Percentiles rank a stretch among this genome's conserved stretches.
These are phyloP conservation scores for Patella ulyssiponensis DNA, from an alignment of 2,888 invertebrate genomes.

Conservation along the genomic window DNA sequence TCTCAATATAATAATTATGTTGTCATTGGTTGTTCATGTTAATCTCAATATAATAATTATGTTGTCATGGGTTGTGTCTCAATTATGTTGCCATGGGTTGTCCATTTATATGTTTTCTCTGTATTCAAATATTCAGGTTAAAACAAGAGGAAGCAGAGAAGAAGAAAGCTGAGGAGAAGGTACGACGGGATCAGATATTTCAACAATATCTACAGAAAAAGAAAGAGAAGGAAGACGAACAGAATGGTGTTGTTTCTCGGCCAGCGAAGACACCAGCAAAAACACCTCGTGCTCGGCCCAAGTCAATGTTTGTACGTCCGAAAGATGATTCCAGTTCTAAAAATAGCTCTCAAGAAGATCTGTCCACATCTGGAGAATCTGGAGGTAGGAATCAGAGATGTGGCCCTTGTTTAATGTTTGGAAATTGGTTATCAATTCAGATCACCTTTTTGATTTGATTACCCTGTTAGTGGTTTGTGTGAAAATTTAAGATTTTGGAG, in stretches of 20 bases:
- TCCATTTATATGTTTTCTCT: not conserved
- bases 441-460: too few species aligned
- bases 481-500: too few species aligned
- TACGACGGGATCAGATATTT: conserved; percentile 88
- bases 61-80: not conserved
- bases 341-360: conserved; percentile 59
- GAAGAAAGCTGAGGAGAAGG: conserved; percentile 86
- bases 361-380: conserved; percentile 38
- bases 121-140: conserved; percentile 70
- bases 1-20: too few species aligned
- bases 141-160: conserved; percentile 81
- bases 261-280: conserved; percentile 21
- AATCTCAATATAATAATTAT: too few species aligned
- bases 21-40: too few species aligned
- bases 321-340: conserved; percentile 38
- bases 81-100: not conserved
- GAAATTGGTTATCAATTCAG: too few species aligned
- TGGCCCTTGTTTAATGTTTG: too few species aligned
- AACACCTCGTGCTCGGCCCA: conserved; percentile 54
- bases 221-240: conserved; percentile 88
- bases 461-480: too few species aligned
- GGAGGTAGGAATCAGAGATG: not conserved
- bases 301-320: conserved; percentile 61
- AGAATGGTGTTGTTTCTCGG: conserved; percentile 54
- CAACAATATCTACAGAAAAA: conserved; percentile 95